Evolutionary conservation across 1,140 invertebrate species (phyloP).

Genomic region (Pteromalus puparum): DNA sequence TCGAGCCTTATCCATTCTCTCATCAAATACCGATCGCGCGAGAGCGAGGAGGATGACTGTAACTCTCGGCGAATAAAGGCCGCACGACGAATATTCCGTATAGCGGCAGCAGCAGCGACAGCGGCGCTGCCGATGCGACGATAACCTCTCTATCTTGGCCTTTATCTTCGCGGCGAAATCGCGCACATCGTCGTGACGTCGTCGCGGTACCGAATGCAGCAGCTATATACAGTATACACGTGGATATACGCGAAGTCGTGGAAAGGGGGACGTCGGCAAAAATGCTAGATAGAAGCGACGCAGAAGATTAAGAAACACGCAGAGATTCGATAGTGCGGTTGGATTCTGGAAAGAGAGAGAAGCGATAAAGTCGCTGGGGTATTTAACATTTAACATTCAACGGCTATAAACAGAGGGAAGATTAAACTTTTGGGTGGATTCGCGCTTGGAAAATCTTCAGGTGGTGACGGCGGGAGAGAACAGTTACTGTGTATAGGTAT

Average conservation of each 20-base stretch:
- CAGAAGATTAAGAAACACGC: slow-evolving; percentile 1
- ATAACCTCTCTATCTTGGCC: slow-evolving; percentile 52
- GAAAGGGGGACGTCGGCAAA: neutral
- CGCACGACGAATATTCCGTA: slow-evolving; percentile 41
- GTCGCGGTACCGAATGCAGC: neutral
- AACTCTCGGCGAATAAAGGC: slow-evolving; percentile 42
- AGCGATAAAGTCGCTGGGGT: slow-evolving; percentile 25
- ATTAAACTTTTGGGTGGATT: neutral
- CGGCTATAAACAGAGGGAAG: neutral
- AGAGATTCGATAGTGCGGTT: neutral
- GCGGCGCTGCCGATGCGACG: slow-evolving; percentile 16
- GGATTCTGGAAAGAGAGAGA: neutral
- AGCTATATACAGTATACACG: neutral
- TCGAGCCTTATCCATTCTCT: slow-evolving; percentile 42
- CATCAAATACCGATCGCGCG: slow-evolving; percentile 52
- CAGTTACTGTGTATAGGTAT: too few species aligned
- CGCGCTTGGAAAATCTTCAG: neutral
- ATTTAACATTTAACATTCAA: slow-evolving; percentile 39
- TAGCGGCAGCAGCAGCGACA: neutral
- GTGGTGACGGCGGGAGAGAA: neutral
- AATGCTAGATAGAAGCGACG: neutral
- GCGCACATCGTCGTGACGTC: slow-evolving; percentile 36
- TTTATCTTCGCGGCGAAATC: slow-evolving; percentile 46
- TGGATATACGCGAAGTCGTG: neutral
- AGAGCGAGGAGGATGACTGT: slow-evolving; percentile 21